Base-by-base conservation (phyloP, 2,888 invertebrate species). In the Andrena camellia region DNA sequence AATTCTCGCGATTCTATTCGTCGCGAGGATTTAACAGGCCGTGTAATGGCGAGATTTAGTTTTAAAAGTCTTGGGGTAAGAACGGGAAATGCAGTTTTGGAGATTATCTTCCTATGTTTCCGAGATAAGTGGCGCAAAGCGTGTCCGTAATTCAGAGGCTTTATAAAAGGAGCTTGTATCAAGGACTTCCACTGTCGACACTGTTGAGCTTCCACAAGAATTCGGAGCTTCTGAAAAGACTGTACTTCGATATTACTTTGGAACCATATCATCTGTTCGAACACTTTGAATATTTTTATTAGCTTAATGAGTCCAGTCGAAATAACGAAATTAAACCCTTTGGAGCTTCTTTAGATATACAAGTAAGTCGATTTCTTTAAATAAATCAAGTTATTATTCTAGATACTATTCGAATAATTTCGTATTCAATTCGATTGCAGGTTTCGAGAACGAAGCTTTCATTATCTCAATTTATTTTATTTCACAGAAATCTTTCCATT, bases 1-100 rank as follows among this genome's bases (percentile, higher is more conserved):
- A 42, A 70, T 80, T 70, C 70, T 20, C 64, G 60, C 33, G 33
- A 66, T 80, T 79, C 64, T 59, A 79, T 80, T 80, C 79, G 60
- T 20, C 26, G 26, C 7, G n/a, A 31, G 42, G 64, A 66, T 54
- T 80, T 78, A 79, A 66, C 66, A 33, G 64, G 60, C 59, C 79
- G n/a, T 79, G 79, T 70, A 78, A 80, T 60, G 52, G 42, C 52
- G 52, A 26, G 60, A 80, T 80, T 79, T 66, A 80, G 66, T 70
- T 80, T 66, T 42, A 79, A 78, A 79, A 64, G 79, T 78, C 79
- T 79, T 42, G 57, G 29, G 23, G 31, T 79, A 60, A 66, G 70
- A 60, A 71, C 64, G 13, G 23, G 35, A 29, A 35, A 59, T 71
- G 59, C 60, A 70, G 77, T 54, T 78, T 31, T 35, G 5, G 60